Evolutionary conservation across 2,797 vertebrate genomes (phyloP), one percentile per base, ranked within the genome.

Genomic region (Acanthornis magna): DNA sequence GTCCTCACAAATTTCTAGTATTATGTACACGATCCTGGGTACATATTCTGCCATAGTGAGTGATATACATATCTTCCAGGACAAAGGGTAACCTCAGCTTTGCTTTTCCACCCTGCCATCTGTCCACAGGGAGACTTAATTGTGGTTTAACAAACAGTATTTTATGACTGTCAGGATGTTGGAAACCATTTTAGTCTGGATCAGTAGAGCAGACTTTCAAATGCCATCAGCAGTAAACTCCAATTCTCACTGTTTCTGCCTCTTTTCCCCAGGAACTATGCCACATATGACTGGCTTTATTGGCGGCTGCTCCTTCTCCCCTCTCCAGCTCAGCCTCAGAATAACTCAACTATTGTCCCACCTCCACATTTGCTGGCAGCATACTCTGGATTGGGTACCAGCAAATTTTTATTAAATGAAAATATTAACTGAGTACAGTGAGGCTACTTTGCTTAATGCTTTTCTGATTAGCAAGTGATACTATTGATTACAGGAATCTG

Each of bases 21-120:
- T 47, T 74, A 47, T 36, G 45, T 55, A 32, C 5, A 4, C 16
- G 45, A 81, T 63, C 25, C 47, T 53, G 60, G 32, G 29, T 53
- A 82, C 9, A 13, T 12, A 68, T 34, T 75, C 45, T 75, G 47
- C 42, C 34, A 45, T 4, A 45, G 2, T 36, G 66, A 47, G 4
- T 32, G 25, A 75, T 26, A 16, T 22, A 21, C 0, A 0, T 3
- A 2, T 48, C 50, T 50, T 63, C 51, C 29, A 47, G 27, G 12
- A 71, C 6, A 76, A 30, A 19, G 23, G 19, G 54, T 25, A 88
- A 54, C 23, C 36, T 73, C 40, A 62, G 36, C 34, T 83, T 53
- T 58, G 30, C 47, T 62, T 84, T 17, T 27, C 47, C 32, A 80
- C 11, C 25, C 27, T 53, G 73, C n/a, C 60, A 67, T 27, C 21